Evolutionary conservation across 2,797 vertebrate genomes (phyloP).

Genomic region (Platyrinchus mystaceus): DNA sequence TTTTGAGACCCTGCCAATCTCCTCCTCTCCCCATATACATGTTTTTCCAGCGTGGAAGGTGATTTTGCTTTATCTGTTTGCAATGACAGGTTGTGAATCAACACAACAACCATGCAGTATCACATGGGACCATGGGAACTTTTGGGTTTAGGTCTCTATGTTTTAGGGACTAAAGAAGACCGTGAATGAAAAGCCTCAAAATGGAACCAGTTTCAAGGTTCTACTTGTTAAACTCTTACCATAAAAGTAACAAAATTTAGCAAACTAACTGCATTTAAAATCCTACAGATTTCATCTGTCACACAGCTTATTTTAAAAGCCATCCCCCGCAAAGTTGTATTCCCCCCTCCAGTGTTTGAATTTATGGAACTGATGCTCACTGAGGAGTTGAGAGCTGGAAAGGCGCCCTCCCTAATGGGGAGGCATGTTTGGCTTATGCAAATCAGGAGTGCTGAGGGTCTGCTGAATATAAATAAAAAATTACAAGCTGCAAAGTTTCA

Average conservation of each 20-base stretch:
- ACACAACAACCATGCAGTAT: background rate
- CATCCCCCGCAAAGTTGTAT: background rate
- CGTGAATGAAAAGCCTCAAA: background rate
- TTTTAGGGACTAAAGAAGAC: background rate
- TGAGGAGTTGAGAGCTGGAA: background rate
- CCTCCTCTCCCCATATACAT: background rate
- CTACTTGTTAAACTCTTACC: background rate
- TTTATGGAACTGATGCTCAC: background rate
- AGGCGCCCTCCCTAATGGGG: background rate
- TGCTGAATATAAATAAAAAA: conserved; percentile 22
- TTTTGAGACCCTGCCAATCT: conserved; percentile 20
- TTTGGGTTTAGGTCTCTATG: background rate
- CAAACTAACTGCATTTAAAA: background rate
- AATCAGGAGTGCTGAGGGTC: background rate
- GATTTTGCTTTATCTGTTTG: background rate
- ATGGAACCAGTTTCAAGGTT: background rate
- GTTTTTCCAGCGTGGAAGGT: background rate
- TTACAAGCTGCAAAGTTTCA: background rate
- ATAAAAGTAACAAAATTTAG: background rate
- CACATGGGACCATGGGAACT: background rate
- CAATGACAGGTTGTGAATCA: background rate
- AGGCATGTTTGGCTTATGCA: background rate
- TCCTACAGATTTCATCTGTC: background rate
- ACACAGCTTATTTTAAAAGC: background rate
- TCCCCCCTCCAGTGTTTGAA: background rate